These are phyloP conservation scores for Entelurus aequoreus DNA, from an alignment of 2,113 vertebrate species.

Conservation along the genomic window DNA sequence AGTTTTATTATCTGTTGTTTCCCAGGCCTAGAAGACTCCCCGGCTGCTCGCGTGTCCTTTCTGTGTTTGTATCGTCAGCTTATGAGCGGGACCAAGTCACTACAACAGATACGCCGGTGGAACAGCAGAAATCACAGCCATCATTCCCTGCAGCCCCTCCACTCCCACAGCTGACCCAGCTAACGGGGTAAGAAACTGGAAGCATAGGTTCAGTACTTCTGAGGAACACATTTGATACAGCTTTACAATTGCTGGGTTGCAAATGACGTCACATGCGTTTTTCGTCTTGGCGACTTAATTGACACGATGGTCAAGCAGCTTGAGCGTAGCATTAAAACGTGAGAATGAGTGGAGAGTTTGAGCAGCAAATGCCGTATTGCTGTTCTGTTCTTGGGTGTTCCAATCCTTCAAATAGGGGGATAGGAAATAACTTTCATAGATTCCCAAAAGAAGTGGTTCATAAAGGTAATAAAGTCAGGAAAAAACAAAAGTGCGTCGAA, in stretches of 20 bases:
- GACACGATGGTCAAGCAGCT: too few species aligned
- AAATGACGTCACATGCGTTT: neutral
- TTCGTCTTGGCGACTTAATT: neutral
- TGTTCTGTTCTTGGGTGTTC: too few species aligned
- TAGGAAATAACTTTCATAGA: too few species aligned
- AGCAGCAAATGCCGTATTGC: too few species aligned
- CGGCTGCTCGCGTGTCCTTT: conserved; percentile 40
- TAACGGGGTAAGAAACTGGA: conserved; percentile 70
- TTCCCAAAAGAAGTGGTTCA: too few species aligned
- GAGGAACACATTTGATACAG: neutral
- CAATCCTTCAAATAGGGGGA: too few species aligned
- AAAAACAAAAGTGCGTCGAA: too few species aligned
- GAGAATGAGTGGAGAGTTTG: too few species aligned
- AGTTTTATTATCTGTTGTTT: neutral
- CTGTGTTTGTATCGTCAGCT: conserved; percentile 65
- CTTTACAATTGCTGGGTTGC: neutral
- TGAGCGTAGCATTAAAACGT: too few species aligned
- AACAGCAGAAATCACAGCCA: conserved; percentile 47
- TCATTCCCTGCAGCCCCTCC: conserved; percentile 36
- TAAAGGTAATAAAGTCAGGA: too few species aligned
- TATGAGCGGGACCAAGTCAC: conserved; percentile 78
- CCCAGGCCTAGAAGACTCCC: conserved; percentile 54
- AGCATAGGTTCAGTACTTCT: neutral
- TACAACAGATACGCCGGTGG: conserved; percentile 76
- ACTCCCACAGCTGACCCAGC: conserved; percentile 63